Conservation (phyloP, 2,113 vertebrate species). For the Oryzias javanicus region DNA sequence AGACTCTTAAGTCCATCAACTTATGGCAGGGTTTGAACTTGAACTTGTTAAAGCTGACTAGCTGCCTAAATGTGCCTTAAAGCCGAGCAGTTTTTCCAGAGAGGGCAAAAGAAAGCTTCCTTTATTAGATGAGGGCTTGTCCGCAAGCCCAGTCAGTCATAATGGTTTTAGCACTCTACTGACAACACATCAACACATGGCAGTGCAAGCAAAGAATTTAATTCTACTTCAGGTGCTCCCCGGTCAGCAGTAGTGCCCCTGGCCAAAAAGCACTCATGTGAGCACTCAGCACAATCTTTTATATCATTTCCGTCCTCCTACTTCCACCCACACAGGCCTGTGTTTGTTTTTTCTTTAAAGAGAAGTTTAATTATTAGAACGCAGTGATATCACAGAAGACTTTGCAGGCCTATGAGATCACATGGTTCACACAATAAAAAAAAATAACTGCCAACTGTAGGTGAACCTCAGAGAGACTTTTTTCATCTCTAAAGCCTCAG, state of each 20-base stretch:
- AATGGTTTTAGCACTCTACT: slow-evolving; percentile 50
- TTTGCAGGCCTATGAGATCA: slow-evolving; percentile 38
- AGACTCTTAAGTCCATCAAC: slow-evolving; percentile 37
- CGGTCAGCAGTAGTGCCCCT: slow-evolving; percentile 43
- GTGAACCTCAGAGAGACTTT: background rate
- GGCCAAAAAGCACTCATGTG: slow-evolving; percentile 45
- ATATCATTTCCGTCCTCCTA: slow-evolving; percentile 19
- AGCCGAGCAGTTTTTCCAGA: slow-evolving; percentile 47
- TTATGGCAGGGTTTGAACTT: slow-evolving; percentile 25
- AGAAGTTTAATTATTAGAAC: slow-evolving; percentile 35
- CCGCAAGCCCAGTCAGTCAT: slow-evolving; percentile 37
- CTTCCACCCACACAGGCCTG: slow-evolving; percentile 7
- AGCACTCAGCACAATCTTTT: slow-evolving; percentile 25
- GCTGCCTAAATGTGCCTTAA: slow-evolving; percentile 45
- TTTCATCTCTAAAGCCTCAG: background rate
- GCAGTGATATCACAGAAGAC: slow-evolving; percentile 37
- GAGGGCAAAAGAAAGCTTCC: slow-evolving; percentile 57
- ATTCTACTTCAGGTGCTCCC: slow-evolving; percentile 64
- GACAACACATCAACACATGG: slow-evolving; percentile 31
- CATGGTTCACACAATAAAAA: slow-evolving; percentile 11
- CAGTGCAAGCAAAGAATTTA: slow-evolving; percentile 52
- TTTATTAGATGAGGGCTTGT: slow-evolving; percentile 57
- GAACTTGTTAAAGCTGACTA: slow-evolving; percentile 38
- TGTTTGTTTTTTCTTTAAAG: slow-evolving; percentile 9
- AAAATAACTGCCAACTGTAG: slow-evolving; percentile 18